These are phyloP conservation scores for Rhagologus leucostigma DNA, from an alignment of 2,113 vertebrate genomes.

Conservation along the genomic window DNA sequence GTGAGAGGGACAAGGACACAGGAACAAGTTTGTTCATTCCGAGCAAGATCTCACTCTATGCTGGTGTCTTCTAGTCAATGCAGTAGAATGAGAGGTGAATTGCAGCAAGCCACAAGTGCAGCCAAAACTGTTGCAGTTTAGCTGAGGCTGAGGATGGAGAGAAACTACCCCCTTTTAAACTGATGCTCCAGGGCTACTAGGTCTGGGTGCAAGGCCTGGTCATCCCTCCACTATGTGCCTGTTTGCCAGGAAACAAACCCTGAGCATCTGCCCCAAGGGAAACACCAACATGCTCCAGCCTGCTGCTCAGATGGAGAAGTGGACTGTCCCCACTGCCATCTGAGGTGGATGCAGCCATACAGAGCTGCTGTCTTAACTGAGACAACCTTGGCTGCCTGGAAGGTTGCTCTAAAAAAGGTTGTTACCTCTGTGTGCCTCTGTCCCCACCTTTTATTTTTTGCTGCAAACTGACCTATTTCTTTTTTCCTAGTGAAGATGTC, in stretches of 20 bases:
- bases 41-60: not conserved
- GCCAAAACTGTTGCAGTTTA: not conserved
- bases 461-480: not conserved
- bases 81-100: not conserved
- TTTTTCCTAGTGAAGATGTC: not conserved
- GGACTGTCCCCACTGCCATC: not conserved
- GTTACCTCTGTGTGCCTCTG: not conserved
- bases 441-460: rapidly evolving
- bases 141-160: not conserved
- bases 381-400: not conserved
- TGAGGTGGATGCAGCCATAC: rapidly evolving
- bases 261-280: not conserved
- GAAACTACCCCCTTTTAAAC: not conserved
- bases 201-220: not conserved
- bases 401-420: not conserved
- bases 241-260: not conserved
- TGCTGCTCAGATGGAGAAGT: not conserved
- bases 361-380: not conserved
- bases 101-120: not conserved
- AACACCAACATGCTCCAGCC: not conserved
- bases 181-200: not conserved
- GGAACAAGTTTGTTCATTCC: not conserved
- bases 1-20: not conserved
- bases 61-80: not conserved
- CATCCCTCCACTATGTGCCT: not conserved